phyloP scores from a whole-genome alignment of 1,140 invertebrate genomes.

The Macrostomum lignano region DNA sequence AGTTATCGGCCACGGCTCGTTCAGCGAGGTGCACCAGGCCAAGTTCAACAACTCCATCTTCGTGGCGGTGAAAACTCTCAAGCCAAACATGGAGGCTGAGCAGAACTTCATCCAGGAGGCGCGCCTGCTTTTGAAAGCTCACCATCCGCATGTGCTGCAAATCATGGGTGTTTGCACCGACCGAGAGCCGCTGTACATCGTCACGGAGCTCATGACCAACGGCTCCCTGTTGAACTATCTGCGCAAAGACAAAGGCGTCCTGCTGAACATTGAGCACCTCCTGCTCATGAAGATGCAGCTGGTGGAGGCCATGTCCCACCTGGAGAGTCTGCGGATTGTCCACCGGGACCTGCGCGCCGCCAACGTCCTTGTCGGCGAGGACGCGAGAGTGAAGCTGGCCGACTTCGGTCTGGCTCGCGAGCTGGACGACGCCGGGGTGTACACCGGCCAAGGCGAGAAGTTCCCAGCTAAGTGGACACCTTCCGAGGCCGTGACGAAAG shows the following conservation, averaged over 20 bases:
- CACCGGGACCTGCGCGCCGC: conserved; percentile 58
- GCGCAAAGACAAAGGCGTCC: no score
- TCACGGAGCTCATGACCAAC: conserved; percentile 94
- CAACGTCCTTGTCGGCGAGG: conserved; percentile 43
- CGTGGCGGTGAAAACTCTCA: conserved; percentile 1
- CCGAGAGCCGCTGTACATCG: conserved; percentile 64
- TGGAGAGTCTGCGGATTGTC: no score
- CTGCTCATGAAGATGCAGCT: no score
- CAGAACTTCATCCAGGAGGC: conserved; percentile 6
- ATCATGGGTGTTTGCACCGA: conserved; percentile 5
- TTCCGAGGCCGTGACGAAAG: no score
- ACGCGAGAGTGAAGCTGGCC: conserved; percentile 50
- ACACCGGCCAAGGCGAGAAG: no score
- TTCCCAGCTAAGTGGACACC: no score
- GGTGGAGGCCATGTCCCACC: no score
- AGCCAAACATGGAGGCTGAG: background rate
- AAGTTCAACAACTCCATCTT: background rate
- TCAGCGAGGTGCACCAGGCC: conserved; percentile 3
- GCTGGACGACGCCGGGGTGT: conserved; percentile 17
- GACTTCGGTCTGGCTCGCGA: conserved; percentile 61
- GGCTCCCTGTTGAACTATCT: conserved; percentile 87
- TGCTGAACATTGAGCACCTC: no score
- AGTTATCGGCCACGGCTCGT: background rate
- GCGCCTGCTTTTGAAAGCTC: conserved; percentile 5
- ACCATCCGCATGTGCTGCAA: conserved; percentile 5